These are phyloP conservation scores for Choristoneura rosaceana DNA, from an alignment of 2,888 invertebrate genomes.

Conservation along the genomic window DNA sequence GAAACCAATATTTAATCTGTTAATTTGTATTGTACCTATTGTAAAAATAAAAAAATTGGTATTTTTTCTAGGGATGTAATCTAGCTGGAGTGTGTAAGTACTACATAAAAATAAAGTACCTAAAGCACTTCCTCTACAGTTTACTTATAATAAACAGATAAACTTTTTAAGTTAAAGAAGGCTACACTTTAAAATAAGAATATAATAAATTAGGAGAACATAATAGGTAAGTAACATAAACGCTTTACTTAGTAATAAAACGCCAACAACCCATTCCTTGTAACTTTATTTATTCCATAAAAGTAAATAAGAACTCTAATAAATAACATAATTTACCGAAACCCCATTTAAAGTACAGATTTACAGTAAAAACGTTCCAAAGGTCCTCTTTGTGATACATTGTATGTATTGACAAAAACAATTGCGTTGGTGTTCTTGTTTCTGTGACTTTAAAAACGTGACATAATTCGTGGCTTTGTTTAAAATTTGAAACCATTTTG, in stretches of 20 bases:
- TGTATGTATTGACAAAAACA: conserved; percentile 26
- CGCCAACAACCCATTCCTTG: conserved; percentile 51
- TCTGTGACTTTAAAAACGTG: conserved; percentile 8
- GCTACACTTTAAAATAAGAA: no score
- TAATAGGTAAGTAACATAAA: conserved; percentile 44
- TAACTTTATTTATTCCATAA: conserved; percentile 49
- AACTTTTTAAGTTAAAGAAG: no score
- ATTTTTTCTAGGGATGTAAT: no score
- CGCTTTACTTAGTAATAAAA: conserved; percentile 66
- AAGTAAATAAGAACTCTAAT: conserved; percentile 50
- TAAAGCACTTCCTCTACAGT: no score
- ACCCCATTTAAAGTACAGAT: conserved; percentile 23
- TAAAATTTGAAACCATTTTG: background rate
- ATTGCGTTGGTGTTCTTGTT: background rate
- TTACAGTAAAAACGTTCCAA: background rate
- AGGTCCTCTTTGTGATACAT: conserved; percentile 27
- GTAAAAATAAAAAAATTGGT: no score
- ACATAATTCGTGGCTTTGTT: background rate
- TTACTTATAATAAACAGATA: no score
- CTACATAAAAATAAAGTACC: no score
- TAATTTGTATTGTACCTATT: no score
- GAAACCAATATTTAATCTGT: no score
- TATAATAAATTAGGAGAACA: background rate
- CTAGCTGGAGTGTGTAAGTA: no score
- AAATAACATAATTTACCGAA: conserved; percentile 39